These are phyloP conservation scores for Lasioglossum calceatum DNA, from an alignment of 2,888 invertebrate genomes.

Conservation along the genomic window DNA sequence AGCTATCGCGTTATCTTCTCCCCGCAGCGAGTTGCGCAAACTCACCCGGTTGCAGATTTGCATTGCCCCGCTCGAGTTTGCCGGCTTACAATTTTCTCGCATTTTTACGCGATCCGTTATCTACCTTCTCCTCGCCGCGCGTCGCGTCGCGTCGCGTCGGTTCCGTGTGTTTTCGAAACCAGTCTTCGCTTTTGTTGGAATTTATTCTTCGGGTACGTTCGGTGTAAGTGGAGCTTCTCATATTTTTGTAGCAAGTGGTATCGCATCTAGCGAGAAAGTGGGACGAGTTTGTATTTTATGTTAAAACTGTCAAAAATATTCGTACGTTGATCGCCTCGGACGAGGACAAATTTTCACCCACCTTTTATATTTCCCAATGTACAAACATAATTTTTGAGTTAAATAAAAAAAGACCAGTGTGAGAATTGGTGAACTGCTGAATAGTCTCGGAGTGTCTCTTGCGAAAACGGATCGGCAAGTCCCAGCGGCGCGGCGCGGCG, in stretches of 20 bases:
- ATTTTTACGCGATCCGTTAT: background rate
- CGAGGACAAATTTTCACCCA: too few relatives aligned
- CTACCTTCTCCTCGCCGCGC: background rate
- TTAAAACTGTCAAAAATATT: too few relatives aligned
- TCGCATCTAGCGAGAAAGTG: background rate
- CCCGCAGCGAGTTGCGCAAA: slow-evolving; percentile 6
- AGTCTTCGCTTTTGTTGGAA: background rate
- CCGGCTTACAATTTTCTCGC: background rate
- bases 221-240: background rate
- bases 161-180: background rate
- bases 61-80: background rate
- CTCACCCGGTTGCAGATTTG: slow-evolving; percentile 3
- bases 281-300: too few relatives aligned
- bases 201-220: background rate
- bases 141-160: too few relatives aligned
- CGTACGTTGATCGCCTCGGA: too few relatives aligned
- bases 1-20: slow-evolving; percentile 45
- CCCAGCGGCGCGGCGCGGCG: background rate
- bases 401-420: too few relatives aligned
- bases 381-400: too few relatives aligned
- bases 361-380: too few relatives aligned
- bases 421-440: too few relatives aligned
- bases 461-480: background rate
- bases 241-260: background rate
- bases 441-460: background rate